phyloP scores from a whole-genome alignment of 1,140 invertebrate species.

The Euura lappo region DNA sequence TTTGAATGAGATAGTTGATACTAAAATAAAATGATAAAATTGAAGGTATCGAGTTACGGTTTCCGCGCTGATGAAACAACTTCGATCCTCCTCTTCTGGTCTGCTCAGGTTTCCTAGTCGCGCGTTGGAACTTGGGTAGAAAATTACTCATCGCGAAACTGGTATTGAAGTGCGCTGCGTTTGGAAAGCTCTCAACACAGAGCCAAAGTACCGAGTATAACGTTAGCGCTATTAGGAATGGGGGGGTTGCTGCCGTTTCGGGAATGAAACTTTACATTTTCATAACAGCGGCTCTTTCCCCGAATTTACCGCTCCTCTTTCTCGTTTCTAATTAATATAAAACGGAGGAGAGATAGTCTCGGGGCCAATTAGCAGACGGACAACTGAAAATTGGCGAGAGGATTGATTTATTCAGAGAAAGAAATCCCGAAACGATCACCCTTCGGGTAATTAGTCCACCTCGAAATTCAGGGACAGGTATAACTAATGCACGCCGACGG shows the following conservation, averaged over 20 bases:
- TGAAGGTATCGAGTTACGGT: background rate
- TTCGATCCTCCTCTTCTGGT: background rate
- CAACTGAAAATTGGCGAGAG: too few relatives aligned
- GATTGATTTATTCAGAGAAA: background rate
- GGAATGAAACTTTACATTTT: background rate
- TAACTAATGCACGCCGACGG: background rate
- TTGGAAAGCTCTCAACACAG: slow-evolving; percentile 1
- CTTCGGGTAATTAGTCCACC: background rate
- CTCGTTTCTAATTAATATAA: background rate
- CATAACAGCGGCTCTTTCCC: background rate
- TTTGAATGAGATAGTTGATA: background rate
- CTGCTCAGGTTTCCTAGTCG: background rate
- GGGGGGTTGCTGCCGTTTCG: background rate
- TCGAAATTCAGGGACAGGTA: background rate
- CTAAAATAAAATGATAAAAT: background rate
- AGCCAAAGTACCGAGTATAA: background rate
- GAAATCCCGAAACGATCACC: background rate
- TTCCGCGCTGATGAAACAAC: background rate
- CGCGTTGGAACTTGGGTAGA: background rate
- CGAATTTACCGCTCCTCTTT: background rate
- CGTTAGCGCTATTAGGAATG: background rate
- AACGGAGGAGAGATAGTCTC: too few relatives aligned
- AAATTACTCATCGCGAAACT: background rate
- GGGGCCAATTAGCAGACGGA: too few relatives aligned
- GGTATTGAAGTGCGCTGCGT: background rate